Evolutionary conservation across 2,888 invertebrate species (phyloP).

Genomic region (Pharmacophagus antenor): DNA sequence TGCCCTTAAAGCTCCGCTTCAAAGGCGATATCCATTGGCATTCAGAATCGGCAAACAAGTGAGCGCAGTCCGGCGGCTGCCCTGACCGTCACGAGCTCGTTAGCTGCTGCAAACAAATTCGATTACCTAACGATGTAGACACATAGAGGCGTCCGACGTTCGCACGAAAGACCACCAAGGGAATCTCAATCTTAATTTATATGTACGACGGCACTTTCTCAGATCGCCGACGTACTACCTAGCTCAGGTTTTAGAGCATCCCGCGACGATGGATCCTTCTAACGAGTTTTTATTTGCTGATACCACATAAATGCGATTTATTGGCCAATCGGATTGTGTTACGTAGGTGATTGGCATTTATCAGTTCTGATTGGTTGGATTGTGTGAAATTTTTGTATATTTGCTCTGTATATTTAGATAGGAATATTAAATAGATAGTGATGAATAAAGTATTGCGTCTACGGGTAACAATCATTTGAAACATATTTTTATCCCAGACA

Average conservation of each 20-base stretch:
- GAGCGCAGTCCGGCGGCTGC: constrained; percentile 40
- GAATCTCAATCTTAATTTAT: constrained; percentile 20
- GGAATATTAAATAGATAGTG: too few species aligned
- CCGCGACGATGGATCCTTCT: constrained; percentile 14
- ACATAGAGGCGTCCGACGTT: constrained; percentile 36
- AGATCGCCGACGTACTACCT: neutral
- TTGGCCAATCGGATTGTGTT: constrained; percentile 15
- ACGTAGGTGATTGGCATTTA: neutral
- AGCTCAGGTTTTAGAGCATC: constrained; percentile 16
- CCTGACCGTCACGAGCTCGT: constrained; percentile 58
- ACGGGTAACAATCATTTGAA: too few species aligned
- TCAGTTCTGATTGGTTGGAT: neutral
- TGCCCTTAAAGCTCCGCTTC: constrained; percentile 28
- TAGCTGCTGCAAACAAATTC: constrained; percentile 71
- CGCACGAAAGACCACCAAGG: constrained; percentile 27
- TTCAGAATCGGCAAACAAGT: constrained; percentile 51
- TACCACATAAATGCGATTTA: constrained; percentile 21
- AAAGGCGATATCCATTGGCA: constrained; percentile 41
- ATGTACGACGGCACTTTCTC: constrained; percentile 1
- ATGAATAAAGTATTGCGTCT: too few species aligned
- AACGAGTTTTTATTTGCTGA: constrained; percentile 28
- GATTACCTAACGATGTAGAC: constrained; percentile 71
- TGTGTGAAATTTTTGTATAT: neutral
- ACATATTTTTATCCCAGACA: too few species aligned
- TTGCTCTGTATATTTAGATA: too few species aligned